Evolutionary conservation across 2,888 invertebrate species (phyloP), one percentile per base, ranked within the genome.

Genomic region (Amblyjoppa proteus): DNA sequence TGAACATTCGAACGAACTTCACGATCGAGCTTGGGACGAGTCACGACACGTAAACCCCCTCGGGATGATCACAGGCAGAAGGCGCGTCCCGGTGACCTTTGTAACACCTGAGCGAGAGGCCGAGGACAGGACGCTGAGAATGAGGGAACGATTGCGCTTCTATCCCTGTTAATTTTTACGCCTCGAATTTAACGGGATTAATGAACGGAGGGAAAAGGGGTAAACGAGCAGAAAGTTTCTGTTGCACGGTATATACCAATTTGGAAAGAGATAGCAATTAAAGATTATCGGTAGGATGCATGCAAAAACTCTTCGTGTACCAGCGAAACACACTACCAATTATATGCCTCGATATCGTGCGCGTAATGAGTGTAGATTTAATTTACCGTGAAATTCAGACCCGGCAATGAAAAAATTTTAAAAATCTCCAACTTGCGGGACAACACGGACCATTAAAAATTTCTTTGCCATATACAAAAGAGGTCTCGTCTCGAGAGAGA

Each of bases 1-100:
- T 11, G 58, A 58, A 58, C 25, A 4, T 58, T 25, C 58, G 58
- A 58, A 28, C 58, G 58, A 28, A 28, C 25, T 58, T 1, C 58
- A 25, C 58, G 58, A 58, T 58, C 58, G 58, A 28, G 28, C 58
- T 28, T 58, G 25, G 28, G 28, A 58, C 58, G 58, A 76, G 68
- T 58, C 75, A 85, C 80, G 83, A 85, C 61, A 83, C 68, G 83
- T 74, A 13, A 45, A 56, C 83, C 56, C 53, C 53, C 53, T 7
- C 53, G 28, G n/a, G 53, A 68, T 45, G n/a, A 49, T 61, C 69
- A 78, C 61, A 68, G 74, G 73, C 61, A 68, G 75, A 82, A 82
- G 82, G 85, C 68, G 73, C 73, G 85, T 68, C 80, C 83, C 28
- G 73, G 76, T 85, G 69, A 85, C 83, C 85, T 77, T 76, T 25